Percentiles rank a stretch among this genome's conserved stretches.
phyloP scores from a whole-genome alignment of 2,888 invertebrate genomes.

The Malthinus seriepunctatus region DNA sequence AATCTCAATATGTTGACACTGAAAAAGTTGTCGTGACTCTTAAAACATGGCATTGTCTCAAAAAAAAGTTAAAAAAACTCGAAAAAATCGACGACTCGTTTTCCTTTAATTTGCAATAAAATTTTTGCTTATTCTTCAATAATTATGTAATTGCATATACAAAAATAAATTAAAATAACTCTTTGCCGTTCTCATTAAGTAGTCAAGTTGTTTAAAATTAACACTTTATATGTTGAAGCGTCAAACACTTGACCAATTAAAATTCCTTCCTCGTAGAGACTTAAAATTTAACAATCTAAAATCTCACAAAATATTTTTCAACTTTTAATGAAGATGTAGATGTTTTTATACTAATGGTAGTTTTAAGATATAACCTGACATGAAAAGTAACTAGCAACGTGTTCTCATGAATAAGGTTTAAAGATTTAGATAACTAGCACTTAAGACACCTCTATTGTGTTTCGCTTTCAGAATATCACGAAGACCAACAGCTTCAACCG shows the following conservation, averaged over 20 bases:
- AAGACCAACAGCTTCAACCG: too few relatives aligned
- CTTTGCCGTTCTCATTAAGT: neutral
- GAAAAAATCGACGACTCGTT: too few relatives aligned
- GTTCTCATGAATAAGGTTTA: slow-evolving; percentile 19
- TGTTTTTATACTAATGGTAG: slow-evolving; percentile 19
- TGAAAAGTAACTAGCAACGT: slow-evolving; percentile 17
- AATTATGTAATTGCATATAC: too few relatives aligned
- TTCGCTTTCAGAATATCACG: too few relatives aligned
- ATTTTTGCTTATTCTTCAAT: too few relatives aligned
- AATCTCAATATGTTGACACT: too few relatives aligned
- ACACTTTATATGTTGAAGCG: slow-evolving; percentile 13
- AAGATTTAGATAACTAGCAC: slow-evolving; percentile 22
- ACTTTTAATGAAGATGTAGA: slow-evolving; percentile 28
- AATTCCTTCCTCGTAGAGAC: slow-evolving; percentile 15
- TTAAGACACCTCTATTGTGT: slow-evolving; percentile 16
- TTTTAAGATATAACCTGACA: slow-evolving; percentile 21
- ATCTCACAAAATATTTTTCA: slow-evolving; percentile 17
- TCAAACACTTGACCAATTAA: slow-evolving; percentile 21
- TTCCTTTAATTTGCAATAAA: too few relatives aligned
- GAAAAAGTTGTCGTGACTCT: too few relatives aligned
- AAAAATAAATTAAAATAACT: neutral
- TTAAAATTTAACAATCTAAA: slow-evolving; percentile 15
- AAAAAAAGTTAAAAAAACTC: too few relatives aligned
- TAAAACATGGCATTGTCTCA: too few relatives aligned
- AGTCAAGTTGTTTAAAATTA: slow-evolving; percentile 11